Evolutionary conservation across 2,113 vertebrate species (phyloP), one percentile per base, ranked within the genome.

Genomic region (Planiliza haematocheilus): DNA sequence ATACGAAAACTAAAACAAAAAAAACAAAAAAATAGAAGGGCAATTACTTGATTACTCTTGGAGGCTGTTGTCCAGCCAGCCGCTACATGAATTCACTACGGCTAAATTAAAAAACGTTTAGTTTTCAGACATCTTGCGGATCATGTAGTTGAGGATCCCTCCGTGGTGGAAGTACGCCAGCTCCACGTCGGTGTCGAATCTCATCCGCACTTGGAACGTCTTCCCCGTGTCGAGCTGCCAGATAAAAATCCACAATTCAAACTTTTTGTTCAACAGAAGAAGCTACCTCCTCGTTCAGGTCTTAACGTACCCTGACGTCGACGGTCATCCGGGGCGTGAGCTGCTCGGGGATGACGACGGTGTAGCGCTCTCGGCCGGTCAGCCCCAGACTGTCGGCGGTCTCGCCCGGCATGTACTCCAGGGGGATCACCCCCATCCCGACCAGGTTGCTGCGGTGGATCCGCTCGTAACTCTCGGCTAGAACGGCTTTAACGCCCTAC

Each of bases 71-170:
- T 21, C 49, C 38, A 11, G 10, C 18, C 10, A 48, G 13, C 16
- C n/a, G n/a, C n/a, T n/a, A n/a, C n/a, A n/a, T n/a, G n/a, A n/a
- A n/a, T n/a, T n/a, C n/a, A n/a, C n/a, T n/a, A n/a, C n/a, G n/a
- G n/a, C n/a, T 0, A 8, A 7, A 45, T 4, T 2, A 1, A 13
- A n/a, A n/a, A n/a, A n/a, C n/a, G n/a, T n/a, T 78, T 81, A 93
- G 64, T 94, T 88, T 48, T 83, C 65, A 0, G 90, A 86, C 96
- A 99, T 99, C 93, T 96, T 98, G 81, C 96, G 97, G 88, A 99
- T 96, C 98, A 99, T 99, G 91, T 99, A 99, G 94, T 99, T 99
- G 74, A 99, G 94, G 89, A 99, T 98, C 55, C 98, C 98, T 0
- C 97, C 97, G 0, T 99, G 95, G 71, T 46, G 93, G 93, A 97